These are phyloP conservation scores for Nycteola revayana DNA, from an alignment of 2,888 invertebrate genomes.

Conservation along the genomic window DNA sequence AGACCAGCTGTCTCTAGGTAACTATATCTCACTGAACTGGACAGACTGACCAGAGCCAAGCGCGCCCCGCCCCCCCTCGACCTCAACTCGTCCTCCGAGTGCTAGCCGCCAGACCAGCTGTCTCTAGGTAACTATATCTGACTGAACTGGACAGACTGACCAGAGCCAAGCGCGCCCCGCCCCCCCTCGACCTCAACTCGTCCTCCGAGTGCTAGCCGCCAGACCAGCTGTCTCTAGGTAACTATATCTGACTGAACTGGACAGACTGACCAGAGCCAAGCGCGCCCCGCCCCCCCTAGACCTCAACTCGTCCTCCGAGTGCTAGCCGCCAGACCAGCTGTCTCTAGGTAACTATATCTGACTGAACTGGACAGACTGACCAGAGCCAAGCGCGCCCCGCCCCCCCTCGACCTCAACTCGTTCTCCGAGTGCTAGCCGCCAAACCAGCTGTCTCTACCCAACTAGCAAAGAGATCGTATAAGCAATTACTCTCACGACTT, in stretches of 20 bases:
- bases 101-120: slow-evolving; percentile 47
- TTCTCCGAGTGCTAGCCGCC: slow-evolving; percentile 69
- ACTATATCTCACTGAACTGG: slow-evolving; percentile 95
- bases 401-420: slow-evolving; percentile 80
- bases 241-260: slow-evolving; percentile 95
- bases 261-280: slow-evolving; percentile 91
- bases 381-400: slow-evolving; percentile 78
- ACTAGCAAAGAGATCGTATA: too few species aligned
- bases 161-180: slow-evolving; percentile 78
- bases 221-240: too few species aligned
- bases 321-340: slow-evolving; percentile 47
- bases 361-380: slow-evolving; percentile 95
- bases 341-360: too few species aligned
- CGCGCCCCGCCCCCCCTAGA: slow-evolving; percentile 56
- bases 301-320: slow-evolving; percentile 75
- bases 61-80: slow-evolving; percentile 56
- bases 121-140: too few species aligned
- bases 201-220: slow-evolving; percentile 65
- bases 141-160: slow-evolving; percentile 95
- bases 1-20: too few species aligned
- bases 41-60: slow-evolving; percentile 91
- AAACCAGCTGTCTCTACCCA: slow-evolving; percentile 1
- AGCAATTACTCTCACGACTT: too few species aligned
- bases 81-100: slow-evolving; percentile 75
- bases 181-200: slow-evolving; percentile 79